phyloP scores from a whole-genome alignment of 1,140 invertebrate species.

The Apis laboriosa region DNA sequence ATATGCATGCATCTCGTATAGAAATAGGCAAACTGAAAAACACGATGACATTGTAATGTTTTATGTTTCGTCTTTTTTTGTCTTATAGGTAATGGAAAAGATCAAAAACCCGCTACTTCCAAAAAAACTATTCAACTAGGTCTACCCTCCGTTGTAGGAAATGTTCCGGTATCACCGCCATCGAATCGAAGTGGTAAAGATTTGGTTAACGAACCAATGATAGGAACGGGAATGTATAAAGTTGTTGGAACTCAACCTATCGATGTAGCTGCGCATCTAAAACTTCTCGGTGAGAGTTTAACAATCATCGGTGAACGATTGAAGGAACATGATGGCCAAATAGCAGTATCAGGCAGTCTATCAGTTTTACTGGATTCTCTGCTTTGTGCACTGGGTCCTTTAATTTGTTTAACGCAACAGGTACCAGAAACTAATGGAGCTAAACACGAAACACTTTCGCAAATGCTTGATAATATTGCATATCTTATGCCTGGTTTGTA shows the following conservation, averaged over 20 bases:
- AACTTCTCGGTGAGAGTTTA: conserved; percentile 95
- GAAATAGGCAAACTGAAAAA: conserved; percentile 9
- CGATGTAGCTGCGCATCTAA: conserved; percentile 96
- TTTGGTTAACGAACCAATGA: conserved; percentile 70
- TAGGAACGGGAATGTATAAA: conserved; percentile 82
- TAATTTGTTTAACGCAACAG: conserved; percentile 93
- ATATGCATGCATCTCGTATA: conserved; percentile 36
- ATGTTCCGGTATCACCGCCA: conserved; percentile 79
- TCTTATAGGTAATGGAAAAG: conserved; percentile 72
- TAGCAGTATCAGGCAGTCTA: conserved; percentile 95
- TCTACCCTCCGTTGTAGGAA: conserved; percentile 77
- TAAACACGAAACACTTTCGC: conserved; percentile 85
- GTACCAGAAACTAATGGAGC: conserved; percentile 89
- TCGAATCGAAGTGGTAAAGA: conserved; percentile 75
- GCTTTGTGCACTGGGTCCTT: conserved; percentile 94
- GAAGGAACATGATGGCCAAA: conserved; percentile 96
- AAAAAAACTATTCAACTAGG: conserved; percentile 79
- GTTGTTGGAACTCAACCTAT: conserved; percentile 90
- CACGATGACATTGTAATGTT: not conserved
- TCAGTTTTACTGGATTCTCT: conserved; percentile 97
- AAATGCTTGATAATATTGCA: conserved; percentile 95
- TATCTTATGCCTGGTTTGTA: conserved; percentile 98
- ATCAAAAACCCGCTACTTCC: conserved; percentile 70
- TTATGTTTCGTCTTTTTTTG: conserved; percentile 30
- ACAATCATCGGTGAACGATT: conserved; percentile 95